phyloP scores from a whole-genome alignment of 2,888 invertebrate species.

The Hydrotaea diabolus region DNA sequence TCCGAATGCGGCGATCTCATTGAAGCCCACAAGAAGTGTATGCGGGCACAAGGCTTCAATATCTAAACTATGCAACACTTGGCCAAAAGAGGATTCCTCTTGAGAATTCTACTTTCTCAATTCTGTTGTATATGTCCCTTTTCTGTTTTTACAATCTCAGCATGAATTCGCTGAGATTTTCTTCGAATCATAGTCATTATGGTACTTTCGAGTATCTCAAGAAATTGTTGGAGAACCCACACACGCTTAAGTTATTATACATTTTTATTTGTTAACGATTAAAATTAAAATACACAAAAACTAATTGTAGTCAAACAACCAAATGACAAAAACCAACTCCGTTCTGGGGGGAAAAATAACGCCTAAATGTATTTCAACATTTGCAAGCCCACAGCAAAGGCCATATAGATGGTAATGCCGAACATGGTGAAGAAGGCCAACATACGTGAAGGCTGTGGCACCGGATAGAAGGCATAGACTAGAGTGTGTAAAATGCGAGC shows the following conservation, averaged over 20 bases:
- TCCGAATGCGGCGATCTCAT: conserved; percentile 94
- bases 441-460: conserved; percentile 83
- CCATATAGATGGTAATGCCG: conserved; percentile 82
- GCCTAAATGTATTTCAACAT: conserved; percentile 73
- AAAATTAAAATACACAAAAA: conserved; percentile 33
- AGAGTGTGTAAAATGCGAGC: conserved; percentile 84
- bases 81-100: too few relatives aligned
- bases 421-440: conserved; percentile 81
- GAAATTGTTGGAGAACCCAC: conserved; percentile 37
- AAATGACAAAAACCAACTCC: not conserved
- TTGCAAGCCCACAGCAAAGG: conserved; percentile 77
- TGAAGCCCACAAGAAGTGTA: conserved; percentile 97
- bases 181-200: conserved; percentile 33
- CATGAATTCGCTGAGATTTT: not conserved
- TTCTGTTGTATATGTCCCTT: not conserved
- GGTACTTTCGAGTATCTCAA: not conserved
- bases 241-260: conserved; percentile 54
- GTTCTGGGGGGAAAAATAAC: not conserved
- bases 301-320: not conserved
- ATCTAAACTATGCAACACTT: conserved; percentile 83
- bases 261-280: conserved; percentile 50
- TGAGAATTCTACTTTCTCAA: too few relatives aligned
- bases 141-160: not conserved
- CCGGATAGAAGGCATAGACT: conserved; percentile 84
- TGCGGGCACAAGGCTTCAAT: conserved; percentile 97